Conservation (phyloP, 1,140 invertebrate species). For the Bombus consobrinus region DNA sequence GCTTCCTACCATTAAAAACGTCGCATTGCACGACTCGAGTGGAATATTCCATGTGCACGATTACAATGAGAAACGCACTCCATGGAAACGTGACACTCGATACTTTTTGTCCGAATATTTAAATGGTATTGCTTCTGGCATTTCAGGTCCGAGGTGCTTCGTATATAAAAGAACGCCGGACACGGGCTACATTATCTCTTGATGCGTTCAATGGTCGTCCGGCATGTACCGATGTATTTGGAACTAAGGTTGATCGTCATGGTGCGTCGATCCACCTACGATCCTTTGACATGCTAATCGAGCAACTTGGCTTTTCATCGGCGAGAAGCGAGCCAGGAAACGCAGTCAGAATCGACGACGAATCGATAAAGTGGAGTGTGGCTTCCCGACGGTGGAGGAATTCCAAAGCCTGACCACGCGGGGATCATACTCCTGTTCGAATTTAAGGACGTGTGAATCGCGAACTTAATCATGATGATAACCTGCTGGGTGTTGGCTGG, state of each 20-base stretch:
- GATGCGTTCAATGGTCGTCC: neutral
- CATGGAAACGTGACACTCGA: neutral
- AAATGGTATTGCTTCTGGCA: neutral
- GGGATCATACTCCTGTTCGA: neutral
- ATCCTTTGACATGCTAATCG: constrained; percentile 34
- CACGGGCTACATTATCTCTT: neutral
- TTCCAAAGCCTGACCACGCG: constrained; percentile 53
- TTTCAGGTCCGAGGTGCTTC: constrained; percentile 7
- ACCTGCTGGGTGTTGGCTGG: constrained; percentile 82
- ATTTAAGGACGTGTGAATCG: neutral
- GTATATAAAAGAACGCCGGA: neutral
- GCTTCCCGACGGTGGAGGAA: constrained; percentile 50
- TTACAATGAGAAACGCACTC: neutral
- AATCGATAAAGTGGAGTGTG: constrained; percentile 74
- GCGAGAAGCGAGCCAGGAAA: constrained; percentile 61
- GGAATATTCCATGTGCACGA: neutral
- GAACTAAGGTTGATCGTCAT: constrained; percentile 13
- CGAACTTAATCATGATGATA: constrained; percentile 63
- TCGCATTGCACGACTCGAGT: neutral
- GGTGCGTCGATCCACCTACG: neutral
- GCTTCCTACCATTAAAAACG: neutral
- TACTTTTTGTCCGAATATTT: neutral
- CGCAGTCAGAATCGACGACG: constrained; percentile 46
- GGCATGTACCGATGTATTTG: neutral
- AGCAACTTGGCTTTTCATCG: constrained; percentile 52